phyloP scores from a whole-genome alignment of 2,113 vertebrate species.

The Orientallactaga bullata region DNA sequence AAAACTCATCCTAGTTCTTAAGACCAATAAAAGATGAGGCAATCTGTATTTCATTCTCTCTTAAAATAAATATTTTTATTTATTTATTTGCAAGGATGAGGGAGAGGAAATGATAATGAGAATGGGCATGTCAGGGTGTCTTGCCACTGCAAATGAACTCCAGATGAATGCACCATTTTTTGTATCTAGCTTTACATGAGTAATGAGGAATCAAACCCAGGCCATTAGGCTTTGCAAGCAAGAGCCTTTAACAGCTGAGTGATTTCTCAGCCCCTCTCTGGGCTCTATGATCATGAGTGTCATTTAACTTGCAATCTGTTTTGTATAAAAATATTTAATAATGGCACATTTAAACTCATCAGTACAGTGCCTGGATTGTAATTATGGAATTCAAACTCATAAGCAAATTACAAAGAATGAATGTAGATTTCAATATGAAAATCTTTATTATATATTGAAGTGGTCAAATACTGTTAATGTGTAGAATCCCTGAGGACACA shows the following conservation, averaged over 20 bases:
- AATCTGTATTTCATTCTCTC: neutral
- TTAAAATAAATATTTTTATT: too few species aligned
- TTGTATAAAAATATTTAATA: conserved; percentile 6
- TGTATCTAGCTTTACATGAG: too few species aligned
- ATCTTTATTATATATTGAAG: neutral
- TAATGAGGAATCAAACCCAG: too few species aligned
- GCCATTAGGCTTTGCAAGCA: too few species aligned
- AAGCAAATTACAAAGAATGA: neutral
- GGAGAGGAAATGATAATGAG: too few species aligned
- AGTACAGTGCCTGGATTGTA: neutral
- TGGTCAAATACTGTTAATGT: neutral
- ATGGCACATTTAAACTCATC: neutral
- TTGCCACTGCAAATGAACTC: too few species aligned
- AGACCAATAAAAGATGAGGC: neutral
- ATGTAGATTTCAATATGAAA: neutral
- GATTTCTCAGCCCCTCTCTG: neutral
- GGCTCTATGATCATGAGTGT: neutral
- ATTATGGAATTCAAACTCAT: neutral
- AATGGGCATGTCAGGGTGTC: too few species aligned
- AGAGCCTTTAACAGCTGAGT: too few species aligned
- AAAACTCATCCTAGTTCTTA: neutral
- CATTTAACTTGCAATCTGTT: neutral
- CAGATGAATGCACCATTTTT: too few species aligned
- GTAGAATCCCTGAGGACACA: neutral
- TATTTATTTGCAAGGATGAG: too few species aligned